Conservation (phyloP, 2,113 vertebrate genomes). For the Osmerus mordax region DNA sequence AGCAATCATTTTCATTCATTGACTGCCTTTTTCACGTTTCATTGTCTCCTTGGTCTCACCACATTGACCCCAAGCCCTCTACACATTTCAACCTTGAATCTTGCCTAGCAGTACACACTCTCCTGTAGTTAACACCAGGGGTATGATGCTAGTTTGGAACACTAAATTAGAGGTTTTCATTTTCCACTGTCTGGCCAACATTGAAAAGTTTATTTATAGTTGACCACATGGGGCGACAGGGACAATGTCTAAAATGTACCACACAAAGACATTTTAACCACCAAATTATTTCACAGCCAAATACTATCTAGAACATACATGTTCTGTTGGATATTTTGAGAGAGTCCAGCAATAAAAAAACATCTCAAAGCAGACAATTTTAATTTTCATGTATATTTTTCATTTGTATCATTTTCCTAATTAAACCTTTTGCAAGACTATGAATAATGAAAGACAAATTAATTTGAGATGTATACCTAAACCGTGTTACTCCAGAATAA, state of each 20-base stretch:
- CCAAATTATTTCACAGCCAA: no score
- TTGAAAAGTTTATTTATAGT: background rate
- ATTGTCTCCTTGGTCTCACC: slow-evolving; percentile 7
- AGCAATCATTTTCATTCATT: no score
- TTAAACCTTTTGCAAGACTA: no score
- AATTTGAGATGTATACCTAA: background rate
- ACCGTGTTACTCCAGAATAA: background rate
- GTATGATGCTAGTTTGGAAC: slow-evolving; percentile 58
- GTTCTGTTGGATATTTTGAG: no score
- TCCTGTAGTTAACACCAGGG: slow-evolving; percentile 43
- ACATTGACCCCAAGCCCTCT: slow-evolving; percentile 26
- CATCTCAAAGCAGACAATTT: no score
- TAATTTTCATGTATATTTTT: no score
- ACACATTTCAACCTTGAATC: slow-evolving; percentile 27
- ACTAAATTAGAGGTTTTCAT: slow-evolving; percentile 48
- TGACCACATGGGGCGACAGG: slow-evolving; percentile 7
- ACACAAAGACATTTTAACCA: no score
- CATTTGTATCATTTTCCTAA: no score
- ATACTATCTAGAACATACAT: no score
- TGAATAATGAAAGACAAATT: no score
- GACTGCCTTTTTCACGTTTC: slow-evolving; percentile 1
- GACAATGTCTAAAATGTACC: slow-evolving; percentile 2
- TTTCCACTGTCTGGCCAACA: slow-evolving; percentile 37
- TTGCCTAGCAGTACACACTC: slow-evolving; percentile 18
- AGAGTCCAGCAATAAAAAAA: no score